Evolutionary conservation across 2,888 invertebrate species (phyloP), one percentile per base, ranked within the genome.

Genomic region (Drosophila emarginata): DNA sequence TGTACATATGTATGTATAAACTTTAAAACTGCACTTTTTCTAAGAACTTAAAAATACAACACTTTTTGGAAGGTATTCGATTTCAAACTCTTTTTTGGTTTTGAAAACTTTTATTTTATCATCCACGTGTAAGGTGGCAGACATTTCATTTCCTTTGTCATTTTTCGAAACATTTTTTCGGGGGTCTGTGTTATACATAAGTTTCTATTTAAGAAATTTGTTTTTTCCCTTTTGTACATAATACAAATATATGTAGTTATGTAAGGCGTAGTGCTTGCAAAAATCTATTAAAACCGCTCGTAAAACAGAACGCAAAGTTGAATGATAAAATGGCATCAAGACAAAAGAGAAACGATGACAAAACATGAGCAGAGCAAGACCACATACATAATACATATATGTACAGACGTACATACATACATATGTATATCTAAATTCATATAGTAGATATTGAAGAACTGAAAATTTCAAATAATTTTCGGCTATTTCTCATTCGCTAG

Each of bases 311-410:
- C 61, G 61, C 68, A 69, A 69, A 69, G 61, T 70, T 75, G 58
- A 64, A 64, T 82, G 83, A 80, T 80, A 85, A 79, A 79, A 71
- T 71, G 72, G 72, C 71, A 71, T 58, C 57, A 80, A 72, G 71
- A 69, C 78, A 80, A 75, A 75, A 71, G 61, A 67, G n/a, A 67
- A 74, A 58, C 72, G 68, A 82, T 79, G 77, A 72, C 69, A 84
- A 78, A 78, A 74, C 77, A 75, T 75, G 69, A 79, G 63, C 64
- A 57, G 4, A 45, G 45, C 45, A 45, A 45, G 18, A 18, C 18
- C 45, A 18, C 18, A 21, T 12, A 45, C 14, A 45, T 18, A 39
- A 52, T 52, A 56, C 57, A 52, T 64, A 59, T 66, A 63, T 72
- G 66, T 52, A 62, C 52, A 36, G 50, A 59, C 64, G 59, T 72